Evolutionary conservation across 2,113 vertebrate genomes (phyloP).

Genomic region (Nanger granti): DNA sequence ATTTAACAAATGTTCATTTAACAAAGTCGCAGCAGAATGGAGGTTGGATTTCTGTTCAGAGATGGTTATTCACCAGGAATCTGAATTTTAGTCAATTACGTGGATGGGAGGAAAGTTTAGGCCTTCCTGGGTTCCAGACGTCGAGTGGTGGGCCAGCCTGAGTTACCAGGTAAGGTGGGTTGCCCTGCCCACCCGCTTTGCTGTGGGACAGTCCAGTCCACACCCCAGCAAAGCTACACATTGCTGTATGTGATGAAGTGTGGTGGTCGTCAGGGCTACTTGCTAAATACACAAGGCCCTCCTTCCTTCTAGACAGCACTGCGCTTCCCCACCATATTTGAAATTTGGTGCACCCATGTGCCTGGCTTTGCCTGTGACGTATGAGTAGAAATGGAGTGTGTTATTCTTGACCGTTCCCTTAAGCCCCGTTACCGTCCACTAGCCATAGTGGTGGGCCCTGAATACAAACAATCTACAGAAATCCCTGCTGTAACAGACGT

Average conservation of each 20-base stretch:
- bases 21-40: not conserved
- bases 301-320: not conserved
- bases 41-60: not conserved
- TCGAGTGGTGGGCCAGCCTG: not conserved
- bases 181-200: too few relatives aligned
- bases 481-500: not conserved
- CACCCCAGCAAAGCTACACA: not conserved
- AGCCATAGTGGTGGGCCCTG: not conserved
- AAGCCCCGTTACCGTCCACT: not conserved
- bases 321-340: not conserved
- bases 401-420: not conserved
- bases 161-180: not conserved
- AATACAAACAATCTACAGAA: not conserved
- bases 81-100: not conserved
- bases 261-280: not conserved
- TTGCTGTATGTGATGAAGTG: accelerated
- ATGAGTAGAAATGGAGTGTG: not conserved
- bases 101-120: not conserved
- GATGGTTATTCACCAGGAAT: not conserved
- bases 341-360: not conserved
- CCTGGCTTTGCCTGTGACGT: not conserved
- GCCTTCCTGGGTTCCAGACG: not conserved
- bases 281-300: not conserved
- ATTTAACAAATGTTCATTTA: not conserved
- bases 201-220: not conserved